Base-by-base conservation (phyloP, 1,140 invertebrate genomes). In the Caenorhabditis tropicalis region DNA sequence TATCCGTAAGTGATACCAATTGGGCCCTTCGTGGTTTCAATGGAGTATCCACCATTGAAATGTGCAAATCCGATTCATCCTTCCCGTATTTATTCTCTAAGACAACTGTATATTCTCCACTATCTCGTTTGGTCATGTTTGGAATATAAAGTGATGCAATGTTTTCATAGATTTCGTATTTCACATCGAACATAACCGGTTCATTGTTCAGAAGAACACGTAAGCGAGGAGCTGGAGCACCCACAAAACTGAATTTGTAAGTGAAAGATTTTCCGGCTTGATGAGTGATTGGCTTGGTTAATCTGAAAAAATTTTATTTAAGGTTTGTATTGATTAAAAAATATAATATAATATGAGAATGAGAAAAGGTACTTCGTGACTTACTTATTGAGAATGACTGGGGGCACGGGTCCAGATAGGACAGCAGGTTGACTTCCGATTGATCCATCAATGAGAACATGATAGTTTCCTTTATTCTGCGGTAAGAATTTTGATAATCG, bases 11-110 rank as follows among this genome's bases (percentile, higher is more conserved):
- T 15, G 81, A 24, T 1, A 82, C 74, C 29, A 83, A 82, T 79
- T 84, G 81, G n/a, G 88, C 43, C 27, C 88, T 82, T 36, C 81
- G 31, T 21, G 89, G 88, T 10, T 90, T 85, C n/a, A 85, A 46
- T 58, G 89, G 89, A 43, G 87, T 89, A 24, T 89, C 89, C 21
- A 90, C 79, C 46, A 90, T 86, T 31, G 82, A 82, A 10, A 90
- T 53, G 15, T 85, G 79, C 33, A 84, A 56, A 24, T 74, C 65
- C 12, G 65, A 74, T 12, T 74, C 65, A 46, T 74, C 65, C 27
- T 74, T 74, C 43, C 65, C 65, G n/a, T 74, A 74, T n/a, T 74
- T 74, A 36, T 74, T 74, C 12, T 74, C 65, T 36, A 74, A 46
- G 24, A 74, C 65, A 33, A 80, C 51, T 3, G 39, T 56, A 19